Conservation (phyloP, 1,140 invertebrate species). For the Leptestheria dahalacensis region DNA sequence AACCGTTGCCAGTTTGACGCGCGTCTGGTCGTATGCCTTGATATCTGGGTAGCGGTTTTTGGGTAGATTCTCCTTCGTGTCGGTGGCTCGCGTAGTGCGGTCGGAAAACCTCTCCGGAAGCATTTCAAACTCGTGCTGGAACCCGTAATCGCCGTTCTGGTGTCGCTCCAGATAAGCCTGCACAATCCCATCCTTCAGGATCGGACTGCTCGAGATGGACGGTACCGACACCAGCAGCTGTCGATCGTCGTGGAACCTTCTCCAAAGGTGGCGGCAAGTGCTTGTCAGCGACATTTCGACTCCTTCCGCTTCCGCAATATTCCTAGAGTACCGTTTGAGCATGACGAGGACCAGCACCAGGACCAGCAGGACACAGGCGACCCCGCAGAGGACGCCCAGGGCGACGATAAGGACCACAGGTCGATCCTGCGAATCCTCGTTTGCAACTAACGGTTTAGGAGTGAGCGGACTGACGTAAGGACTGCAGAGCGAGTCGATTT, state of each 20-base stretch:
- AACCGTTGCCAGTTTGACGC: slow-evolving; percentile 57
- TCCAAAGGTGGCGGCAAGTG: slow-evolving; percentile 42
- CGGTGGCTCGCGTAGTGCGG: slow-evolving; percentile 67
- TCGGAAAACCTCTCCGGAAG: slow-evolving; percentile 73
- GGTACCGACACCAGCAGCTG: slow-evolving; percentile 50
- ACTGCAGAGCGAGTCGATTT: slow-evolving; percentile 35
- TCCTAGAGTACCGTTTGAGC: slow-evolving; percentile 52
- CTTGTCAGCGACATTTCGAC: slow-evolving; percentile 55
- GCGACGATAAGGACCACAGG: slow-evolving; percentile 19
- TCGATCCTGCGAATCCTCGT: slow-evolving; percentile 3
- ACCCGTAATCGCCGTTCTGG: slow-evolving; percentile 71
- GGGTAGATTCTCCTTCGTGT: slow-evolving; percentile 68
- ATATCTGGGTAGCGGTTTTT: slow-evolving; percentile 82
- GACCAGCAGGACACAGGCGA: slow-evolving; percentile 46
- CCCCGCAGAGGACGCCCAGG: slow-evolving; percentile 34
- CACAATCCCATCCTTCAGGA: slow-evolving; percentile 49
- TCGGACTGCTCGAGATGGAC: slow-evolving; percentile 58
- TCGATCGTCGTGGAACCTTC: slow-evolving; percentile 38
- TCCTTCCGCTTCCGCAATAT: slow-evolving; percentile 50
- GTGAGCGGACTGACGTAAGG: slow-evolving; percentile 38
- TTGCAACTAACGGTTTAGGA: slow-evolving; percentile 27
- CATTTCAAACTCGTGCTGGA: slow-evolving; percentile 69
- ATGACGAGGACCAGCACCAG: slow-evolving; percentile 49
- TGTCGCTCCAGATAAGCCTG: slow-evolving; percentile 60
- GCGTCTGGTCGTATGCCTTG: slow-evolving; percentile 81